Evolutionary conservation across 2,888 invertebrate species (phyloP), one percentile per base, ranked within the genome.

Genomic region (Corythucha ciliata): DNA sequence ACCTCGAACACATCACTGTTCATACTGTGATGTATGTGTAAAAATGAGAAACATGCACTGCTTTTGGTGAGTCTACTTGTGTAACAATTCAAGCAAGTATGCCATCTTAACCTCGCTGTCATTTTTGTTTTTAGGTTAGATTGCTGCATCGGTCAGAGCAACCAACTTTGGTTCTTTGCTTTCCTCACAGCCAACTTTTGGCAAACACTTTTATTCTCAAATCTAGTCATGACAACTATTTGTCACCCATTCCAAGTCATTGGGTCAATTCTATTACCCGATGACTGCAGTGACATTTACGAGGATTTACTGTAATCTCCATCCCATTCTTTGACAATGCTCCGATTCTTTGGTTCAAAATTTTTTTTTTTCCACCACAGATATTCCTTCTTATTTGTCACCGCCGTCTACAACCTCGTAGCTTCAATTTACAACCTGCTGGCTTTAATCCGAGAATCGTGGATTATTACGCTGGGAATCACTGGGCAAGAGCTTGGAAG

Each of bases 201-300:
- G 14, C 78, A 83, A 22, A 70, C 88, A 47, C 62, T 81, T 34
- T 80, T 84, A 66, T 86, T 86, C 37, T 78, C 83, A 4, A 84
- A 89, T 68, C 71, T 92, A 45, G 83, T 86, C 2, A 69, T 91
- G 59, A 90, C 89, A 1, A 83, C 88, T n/a, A 78, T 91, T 1
- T 89, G 91, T 64, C 86, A 87, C 68, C 88, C 89, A 0, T 79
- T 79, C 62, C 74, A 77, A 62, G 69, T 81, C 33, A 74, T 77
- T 62, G 78, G 76, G 44, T 72, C 75, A 45, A 72, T 91, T 59
- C 72, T 89, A 27, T 65, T 90, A 60, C 90, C 90, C 2, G 81
- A 84, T 64, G 83, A 89, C 66, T 91, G 91, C 68, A 79, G 80
- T 57, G 84, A 85, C 68, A 84, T 86, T 1, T 91, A 88, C 67